Conservation (phyloP, 2,113 vertebrate species). For the Scophthalmus maximus region DNA sequence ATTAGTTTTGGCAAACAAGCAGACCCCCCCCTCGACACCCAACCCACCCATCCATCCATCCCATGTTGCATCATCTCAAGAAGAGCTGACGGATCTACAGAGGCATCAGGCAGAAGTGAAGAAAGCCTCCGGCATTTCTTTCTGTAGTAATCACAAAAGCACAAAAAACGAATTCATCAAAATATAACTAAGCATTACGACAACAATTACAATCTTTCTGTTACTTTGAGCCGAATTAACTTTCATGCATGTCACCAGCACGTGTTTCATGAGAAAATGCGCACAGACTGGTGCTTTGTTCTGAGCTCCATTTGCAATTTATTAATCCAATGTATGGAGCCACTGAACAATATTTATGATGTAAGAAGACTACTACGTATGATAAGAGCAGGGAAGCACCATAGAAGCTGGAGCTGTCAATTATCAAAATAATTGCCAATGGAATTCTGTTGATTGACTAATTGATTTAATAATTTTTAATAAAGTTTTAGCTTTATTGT, state of each 20-base stretch:
- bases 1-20: constrained; percentile 62
- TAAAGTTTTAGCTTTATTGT: not conserved
- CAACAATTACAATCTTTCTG: not conserved
- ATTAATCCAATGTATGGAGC: not conserved
- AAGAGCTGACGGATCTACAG: constrained; percentile 42
- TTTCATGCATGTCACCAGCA: not conserved
- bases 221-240: not conserved
- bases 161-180: not conserved
- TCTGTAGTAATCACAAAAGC: constrained; percentile 24
- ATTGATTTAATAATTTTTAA: not conserved
- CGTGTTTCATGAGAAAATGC: not conserved
- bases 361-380: not conserved
- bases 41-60: constrained; percentile 4
- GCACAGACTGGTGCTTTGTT: not conserved
- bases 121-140: constrained; percentile 45
- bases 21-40: constrained; percentile 2
- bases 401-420: not conserved
- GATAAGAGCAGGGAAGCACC: not conserved
- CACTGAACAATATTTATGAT: not conserved
- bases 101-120: constrained; percentile 42
- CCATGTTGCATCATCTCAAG: constrained; percentile 28
- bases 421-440: not conserved
- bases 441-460: not conserved
- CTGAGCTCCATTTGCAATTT: not conserved
- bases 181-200: not conserved